phyloP scores from a whole-genome alignment of 2,113 vertebrate genomes.

The Chlorodrepanis virens region DNA sequence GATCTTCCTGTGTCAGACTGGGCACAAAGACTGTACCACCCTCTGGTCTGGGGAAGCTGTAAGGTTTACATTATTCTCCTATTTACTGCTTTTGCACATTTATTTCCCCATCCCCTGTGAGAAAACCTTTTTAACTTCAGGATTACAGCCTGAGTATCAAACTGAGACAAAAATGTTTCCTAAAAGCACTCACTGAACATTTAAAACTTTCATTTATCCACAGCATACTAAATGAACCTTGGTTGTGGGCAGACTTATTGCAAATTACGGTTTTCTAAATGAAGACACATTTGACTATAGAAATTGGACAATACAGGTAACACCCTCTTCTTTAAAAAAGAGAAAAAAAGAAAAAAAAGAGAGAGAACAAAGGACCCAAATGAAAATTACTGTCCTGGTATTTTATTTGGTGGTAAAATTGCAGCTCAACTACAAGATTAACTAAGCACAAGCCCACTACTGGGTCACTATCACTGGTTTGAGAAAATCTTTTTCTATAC shows the following conservation, averaged over 20 bases:
- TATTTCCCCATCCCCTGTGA: background rate
- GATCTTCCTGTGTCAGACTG: background rate
- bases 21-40: background rate
- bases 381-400: background rate
- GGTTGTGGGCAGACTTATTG: background rate
- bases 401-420: background rate
- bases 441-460: background rate
- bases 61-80: background rate
- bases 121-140: background rate
- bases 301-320: background rate
- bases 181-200: background rate
- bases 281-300: background rate
- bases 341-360: background rate
- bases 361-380: background rate
- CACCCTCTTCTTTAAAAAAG: background rate
- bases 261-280: background rate
- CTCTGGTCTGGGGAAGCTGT: background rate
- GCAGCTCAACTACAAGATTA: background rate
- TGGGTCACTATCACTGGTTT: background rate
- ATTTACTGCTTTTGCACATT: background rate
- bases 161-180: background rate
- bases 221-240: background rate
- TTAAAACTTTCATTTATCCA: background rate
- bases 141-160: background rate
- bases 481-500: background rate